Conservation (phyloP, 2,888 invertebrate species). For the Cetonia aurata region DNA sequence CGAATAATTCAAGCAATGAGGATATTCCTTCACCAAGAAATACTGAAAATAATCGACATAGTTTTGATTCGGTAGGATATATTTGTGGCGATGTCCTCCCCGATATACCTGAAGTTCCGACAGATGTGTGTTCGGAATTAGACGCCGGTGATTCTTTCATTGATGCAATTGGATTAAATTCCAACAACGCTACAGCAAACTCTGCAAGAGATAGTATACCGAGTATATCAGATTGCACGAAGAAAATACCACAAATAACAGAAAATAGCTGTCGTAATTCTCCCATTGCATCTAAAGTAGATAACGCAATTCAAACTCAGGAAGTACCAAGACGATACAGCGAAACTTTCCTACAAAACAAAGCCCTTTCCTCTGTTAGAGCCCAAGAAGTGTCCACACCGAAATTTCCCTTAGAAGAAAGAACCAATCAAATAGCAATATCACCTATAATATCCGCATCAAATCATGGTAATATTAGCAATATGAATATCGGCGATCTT, state of each 20-base stretch:
- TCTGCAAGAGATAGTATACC: conserved; percentile 23
- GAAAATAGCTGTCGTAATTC: conserved; percentile 11
- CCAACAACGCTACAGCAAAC: conserved; percentile 31
- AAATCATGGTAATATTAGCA: conserved; percentile 7
- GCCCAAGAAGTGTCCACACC: conserved; percentile 41
- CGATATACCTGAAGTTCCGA: conserved; percentile 39
- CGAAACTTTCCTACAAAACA: conserved; percentile 7
- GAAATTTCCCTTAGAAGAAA: conserved; percentile 23
- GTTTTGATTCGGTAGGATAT: conserved; percentile 44
- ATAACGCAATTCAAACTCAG: conserved; percentile 12
- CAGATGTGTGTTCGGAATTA: conserved; percentile 15
- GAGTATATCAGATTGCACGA: conserved; percentile 46
- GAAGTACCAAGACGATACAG: conserved; percentile 13
- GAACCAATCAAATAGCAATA: background rate
- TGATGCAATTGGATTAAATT: conserved; percentile 56
- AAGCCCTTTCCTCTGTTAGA: background rate
- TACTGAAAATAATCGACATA: conserved; percentile 4
- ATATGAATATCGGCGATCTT: background rate
- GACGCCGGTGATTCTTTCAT: conserved; percentile 58
- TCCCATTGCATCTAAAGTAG: background rate
- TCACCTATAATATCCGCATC: conserved; percentile 28
- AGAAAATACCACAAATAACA: conserved; percentile 43
- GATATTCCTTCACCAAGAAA: conserved; percentile 1
- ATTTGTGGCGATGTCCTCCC: conserved; percentile 41
- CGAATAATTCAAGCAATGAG: conserved; percentile 30